Conservation (phyloP, 2,888 invertebrate genomes). For the Cheiracanthium punctorium region DNA sequence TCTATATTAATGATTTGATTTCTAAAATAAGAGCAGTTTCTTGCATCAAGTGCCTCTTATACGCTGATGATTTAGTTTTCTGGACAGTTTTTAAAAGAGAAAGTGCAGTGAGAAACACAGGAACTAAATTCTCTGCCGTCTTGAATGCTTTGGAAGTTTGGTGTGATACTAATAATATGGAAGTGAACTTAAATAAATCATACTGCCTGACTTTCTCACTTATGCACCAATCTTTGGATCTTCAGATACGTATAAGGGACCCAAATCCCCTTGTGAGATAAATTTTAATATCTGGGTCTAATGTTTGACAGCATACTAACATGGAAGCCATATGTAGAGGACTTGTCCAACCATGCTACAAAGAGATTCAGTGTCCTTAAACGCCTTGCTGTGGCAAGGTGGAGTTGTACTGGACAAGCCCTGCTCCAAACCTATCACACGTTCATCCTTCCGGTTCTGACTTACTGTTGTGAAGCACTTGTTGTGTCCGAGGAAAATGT, state of each 20-base stretch:
- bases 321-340: conserved; percentile 10
- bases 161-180: conserved; percentile 5
- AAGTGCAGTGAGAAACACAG: background rate
- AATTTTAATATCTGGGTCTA: background rate
- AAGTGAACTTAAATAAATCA: background rate
- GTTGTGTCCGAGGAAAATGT: background rate
- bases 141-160: conserved; percentile 16
- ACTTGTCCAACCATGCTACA: background rate
- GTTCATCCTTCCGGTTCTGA: background rate
- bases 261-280: too few relatives aligned
- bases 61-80: too few relatives aligned
- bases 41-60: too few relatives aligned
- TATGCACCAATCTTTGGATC: conserved; percentile 9
- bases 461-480: background rate
- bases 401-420: background rate
- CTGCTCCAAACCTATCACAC: too few relatives aligned
- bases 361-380: conserved; percentile 9
- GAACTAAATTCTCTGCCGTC: background rate
- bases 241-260: background rate
- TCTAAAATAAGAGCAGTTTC: too few relatives aligned
- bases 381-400: conserved; percentile 4
- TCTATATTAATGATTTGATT: too few relatives aligned
- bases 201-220: conserved; percentile 11
- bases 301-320: conserved; percentile 12
- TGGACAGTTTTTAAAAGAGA: too few relatives aligned